Evolutionary conservation across 1,140 invertebrate genomes (phyloP), one percentile per base, ranked within the genome.

Genomic region (Trichonephila clavipes): DNA sequence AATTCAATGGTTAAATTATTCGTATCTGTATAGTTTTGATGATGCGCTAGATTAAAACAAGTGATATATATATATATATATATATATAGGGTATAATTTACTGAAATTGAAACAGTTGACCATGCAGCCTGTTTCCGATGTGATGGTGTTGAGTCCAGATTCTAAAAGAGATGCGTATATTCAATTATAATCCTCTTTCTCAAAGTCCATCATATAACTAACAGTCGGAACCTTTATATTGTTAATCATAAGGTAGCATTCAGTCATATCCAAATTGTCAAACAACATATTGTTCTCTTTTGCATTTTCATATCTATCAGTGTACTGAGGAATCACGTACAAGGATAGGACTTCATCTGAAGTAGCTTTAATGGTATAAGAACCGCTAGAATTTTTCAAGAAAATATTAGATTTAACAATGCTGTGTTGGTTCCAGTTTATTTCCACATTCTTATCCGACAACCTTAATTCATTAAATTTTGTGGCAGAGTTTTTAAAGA

Each of bases 261-360:
- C 44, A 5, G 58, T 87, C 82, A 58, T 92, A 59, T 92, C 91
- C 28, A 92, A 87, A 34, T 92, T 12, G 59, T 86, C 91, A 4
- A 86, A 87, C 21, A 86, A 18, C 44, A 58, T 61, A 66, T 87
- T 4, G 2, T 61, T 61, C 1, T 62, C 5, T 19, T 62, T 62
- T 7, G 7, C 61, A 2, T 62, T 62, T 62, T 92, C 83, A 40
- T 28, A 28, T 59, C 64, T 92, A 58, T 92, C 91, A n/a, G 40
- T 44, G 34, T 87, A 92, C 34, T 85, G 34, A 72, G 28, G 81
- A 6, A 85, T 72, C 0, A 92, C 61, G 16, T 64, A 92, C 40
- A 21, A 87, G 59, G 14, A 44, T 77, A 72, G 28, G 12, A 92
- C 24, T 61, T 92, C 91, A 87, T 92, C 62, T 64, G 91, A 86